Evolutionary conservation across 2,113 vertebrate genomes (phyloP).

Genomic region (Alethe diademata): DNA sequence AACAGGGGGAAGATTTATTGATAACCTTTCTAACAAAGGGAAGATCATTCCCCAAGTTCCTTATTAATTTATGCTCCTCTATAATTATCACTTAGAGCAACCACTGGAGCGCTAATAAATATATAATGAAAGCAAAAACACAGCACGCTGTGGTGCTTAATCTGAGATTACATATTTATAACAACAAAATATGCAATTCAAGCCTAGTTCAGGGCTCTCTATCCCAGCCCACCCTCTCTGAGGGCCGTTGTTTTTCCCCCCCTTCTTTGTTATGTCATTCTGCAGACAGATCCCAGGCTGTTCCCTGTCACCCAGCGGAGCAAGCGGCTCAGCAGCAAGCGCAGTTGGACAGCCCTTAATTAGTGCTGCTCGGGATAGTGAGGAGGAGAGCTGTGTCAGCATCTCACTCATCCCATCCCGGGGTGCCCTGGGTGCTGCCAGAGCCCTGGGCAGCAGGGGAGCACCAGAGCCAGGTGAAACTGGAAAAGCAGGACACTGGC

Average conservation of each 20-base stretch:
- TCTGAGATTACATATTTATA: slow-evolving; percentile 69
- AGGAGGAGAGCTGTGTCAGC: slow-evolving; percentile 85
- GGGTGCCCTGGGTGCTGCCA: neutral
- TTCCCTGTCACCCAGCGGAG: slow-evolving; percentile 89
- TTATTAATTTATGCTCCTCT: slow-evolving; percentile 57
- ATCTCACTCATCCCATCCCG: slow-evolving; percentile 68
- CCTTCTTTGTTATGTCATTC: slow-evolving; percentile 90
- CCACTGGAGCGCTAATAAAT: slow-evolving; percentile 76
- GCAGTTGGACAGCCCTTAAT: slow-evolving; percentile 95
- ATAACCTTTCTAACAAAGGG: slow-evolving; percentile 54
- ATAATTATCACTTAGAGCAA: slow-evolving; percentile 57
- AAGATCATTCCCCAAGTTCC: slow-evolving; percentile 32
- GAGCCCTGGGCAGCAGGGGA: neutral
- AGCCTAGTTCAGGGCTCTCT: slow-evolving; percentile 76
- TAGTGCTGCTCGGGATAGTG: slow-evolving; percentile 89
- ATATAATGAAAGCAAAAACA: slow-evolving; percentile 80
- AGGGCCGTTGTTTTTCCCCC: neutral
- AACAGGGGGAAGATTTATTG: slow-evolving; percentile 22
- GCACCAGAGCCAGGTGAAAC: slow-evolving; percentile 76
- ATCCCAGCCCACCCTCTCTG: slow-evolving; percentile 68
- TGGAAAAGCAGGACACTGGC: slow-evolving; percentile 76
- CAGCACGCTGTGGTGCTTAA: slow-evolving; percentile 76
- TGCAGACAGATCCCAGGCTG: slow-evolving; percentile 93
- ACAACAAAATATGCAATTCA: slow-evolving; percentile 63
- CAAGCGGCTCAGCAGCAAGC: slow-evolving; percentile 83